Evolutionary conservation across 2,797 vertebrate genomes (phyloP).

Genomic region (Macroramphosus scolopax): DNA sequence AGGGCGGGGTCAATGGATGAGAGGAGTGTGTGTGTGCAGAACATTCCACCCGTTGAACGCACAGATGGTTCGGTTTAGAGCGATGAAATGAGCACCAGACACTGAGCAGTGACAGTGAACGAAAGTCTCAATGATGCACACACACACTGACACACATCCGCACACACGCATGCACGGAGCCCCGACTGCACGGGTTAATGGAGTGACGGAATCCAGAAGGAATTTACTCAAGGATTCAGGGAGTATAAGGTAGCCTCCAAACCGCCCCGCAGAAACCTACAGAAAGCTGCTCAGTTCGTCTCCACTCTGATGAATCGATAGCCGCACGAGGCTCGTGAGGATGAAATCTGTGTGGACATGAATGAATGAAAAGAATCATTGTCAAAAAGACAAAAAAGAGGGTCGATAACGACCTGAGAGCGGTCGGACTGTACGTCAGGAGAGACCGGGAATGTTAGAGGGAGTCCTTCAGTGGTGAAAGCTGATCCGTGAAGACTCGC

Average conservation of each 20-base stretch:
- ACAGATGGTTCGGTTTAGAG: conserved; percentile 75
- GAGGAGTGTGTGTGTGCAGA: conserved; percentile 37
- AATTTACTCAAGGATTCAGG: conserved; percentile 69
- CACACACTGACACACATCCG: conserved; percentile 26
- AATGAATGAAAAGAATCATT: conserved; percentile 3
- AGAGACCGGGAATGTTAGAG: conserved; percentile 13
- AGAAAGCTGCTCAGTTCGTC: conserved; percentile 17
- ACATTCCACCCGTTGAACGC: conserved; percentile 64
- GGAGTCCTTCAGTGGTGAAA: conserved; percentile 69
- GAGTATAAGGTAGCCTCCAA: conserved; percentile 61
- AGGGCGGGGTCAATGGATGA: conserved; percentile 61
- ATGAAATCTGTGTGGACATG: neutral
- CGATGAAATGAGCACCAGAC: conserved; percentile 74
- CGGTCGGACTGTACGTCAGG: too few species aligned
- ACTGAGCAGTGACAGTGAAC: conserved; percentile 67
- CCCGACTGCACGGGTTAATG: conserved; percentile 57
- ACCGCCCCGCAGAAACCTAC: conserved; percentile 47
- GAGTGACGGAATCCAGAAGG: conserved; percentile 71
- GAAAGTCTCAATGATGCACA: conserved; percentile 45
- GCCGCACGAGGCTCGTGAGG: too few species aligned
- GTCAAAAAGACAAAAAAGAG: too few species aligned
- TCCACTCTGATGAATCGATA: too few species aligned
- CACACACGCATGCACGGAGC: conserved; percentile 19
- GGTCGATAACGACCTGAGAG: too few species aligned
- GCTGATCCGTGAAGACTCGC: conserved; percentile 56